Conservation (phyloP, 30 jellyfish, hydroid and myxozoan genomes). For the Turritopsis dohrnii region DNA sequence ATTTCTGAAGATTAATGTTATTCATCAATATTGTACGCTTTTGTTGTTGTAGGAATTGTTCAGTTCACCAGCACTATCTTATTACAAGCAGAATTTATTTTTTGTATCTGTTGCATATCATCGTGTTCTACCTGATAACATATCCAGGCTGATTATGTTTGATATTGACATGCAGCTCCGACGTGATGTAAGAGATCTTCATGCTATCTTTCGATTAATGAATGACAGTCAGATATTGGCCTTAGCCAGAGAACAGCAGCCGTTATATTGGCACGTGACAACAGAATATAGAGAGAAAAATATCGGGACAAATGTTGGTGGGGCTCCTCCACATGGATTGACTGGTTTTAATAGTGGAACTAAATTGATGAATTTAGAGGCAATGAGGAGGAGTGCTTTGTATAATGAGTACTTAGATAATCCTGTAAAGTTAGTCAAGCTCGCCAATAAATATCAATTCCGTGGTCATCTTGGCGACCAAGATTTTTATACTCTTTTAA, state of each 20-base stretch:
- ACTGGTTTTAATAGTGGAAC: slow-evolving; percentile 92
- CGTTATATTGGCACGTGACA: slow-evolving; percentile 66
- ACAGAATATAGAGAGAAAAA: slow-evolving; percentile 47
- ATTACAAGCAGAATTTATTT: slow-evolving; percentile 66
- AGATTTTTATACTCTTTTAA: slow-evolving; percentile 61
- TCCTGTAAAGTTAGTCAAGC: slow-evolving; percentile 15
- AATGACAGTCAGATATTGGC: slow-evolving; percentile 50
- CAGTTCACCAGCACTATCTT: slow-evolving; percentile 45
- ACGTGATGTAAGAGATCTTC: slow-evolving; percentile 48
- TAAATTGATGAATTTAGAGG: slow-evolving; percentile 56
- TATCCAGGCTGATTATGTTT: slow-evolving; percentile 47
- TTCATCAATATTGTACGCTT: too few species aligned
- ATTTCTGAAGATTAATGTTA: too few species aligned
- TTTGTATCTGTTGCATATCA: slow-evolving; percentile 63
- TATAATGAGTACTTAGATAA: slow-evolving; percentile 49
- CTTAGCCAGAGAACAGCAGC: slow-evolving; percentile 90
- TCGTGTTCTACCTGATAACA: slow-evolving; percentile 40
- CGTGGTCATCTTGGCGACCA: slow-evolving; percentile 95
- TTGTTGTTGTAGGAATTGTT: slow-evolving; percentile 51
- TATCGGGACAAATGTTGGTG: slow-evolving; percentile 68
- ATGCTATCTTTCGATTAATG: slow-evolving; percentile 49
- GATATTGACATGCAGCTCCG: slow-evolving; percentile 74
- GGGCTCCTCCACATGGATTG: slow-evolving; percentile 77
- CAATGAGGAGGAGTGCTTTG: slow-evolving; percentile 54
- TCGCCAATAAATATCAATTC: slow-evolving; percentile 60